Base-by-base conservation (phyloP, 92 coral and sea anemone genomes). In the Isaurus tuberculatus region DNA sequence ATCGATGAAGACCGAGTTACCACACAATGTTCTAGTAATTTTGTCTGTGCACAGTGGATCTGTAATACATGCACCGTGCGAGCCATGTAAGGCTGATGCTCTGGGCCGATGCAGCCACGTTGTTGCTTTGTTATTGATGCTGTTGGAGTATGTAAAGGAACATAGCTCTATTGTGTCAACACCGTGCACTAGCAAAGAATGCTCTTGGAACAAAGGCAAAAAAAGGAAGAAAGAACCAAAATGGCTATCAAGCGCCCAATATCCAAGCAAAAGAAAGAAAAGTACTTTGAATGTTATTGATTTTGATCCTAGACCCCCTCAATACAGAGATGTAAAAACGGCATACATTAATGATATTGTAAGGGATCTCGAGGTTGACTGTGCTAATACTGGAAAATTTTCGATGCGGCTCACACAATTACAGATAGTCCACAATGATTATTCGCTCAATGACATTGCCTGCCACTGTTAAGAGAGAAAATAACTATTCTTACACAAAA, bases 71-170 rank as follows among this genome's bases (percentile, higher is more conserved):
- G 90, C 86, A 26, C 25, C 75, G 5, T 82, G 87, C 65, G 70
- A 73, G 17, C 90, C 90, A 6, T 82, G 87, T 34, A 87, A 87
- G 70, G 82, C 58, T 57, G 27, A 79, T 15, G 80, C 74, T 86
- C 14, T n/a, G n/a, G 91, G 91, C 27, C 75, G 91, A 34, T 87
- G 80, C 55, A 87, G 90, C 43, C 90, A 87, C 42, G 78, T 87
- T 29, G 77, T 87, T 49, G 86, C 87, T 14, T 84, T 81, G 27
- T 36, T 58, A 29, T 75, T 87, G 0, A 19, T 73, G 17, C 70
- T 87, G 5, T 13, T 43, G 5, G 87, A 87, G 48, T 83, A 87
- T 42, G 70, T 73, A 27, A 43, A 71, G 33, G 57, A 71, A 14
- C 72, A 74, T 4, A 87, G 87, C 13, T 25, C 28, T 7, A 73